phyloP scores from a whole-genome alignment of 2,888 invertebrate species.

The Netelia inedita region DNA sequence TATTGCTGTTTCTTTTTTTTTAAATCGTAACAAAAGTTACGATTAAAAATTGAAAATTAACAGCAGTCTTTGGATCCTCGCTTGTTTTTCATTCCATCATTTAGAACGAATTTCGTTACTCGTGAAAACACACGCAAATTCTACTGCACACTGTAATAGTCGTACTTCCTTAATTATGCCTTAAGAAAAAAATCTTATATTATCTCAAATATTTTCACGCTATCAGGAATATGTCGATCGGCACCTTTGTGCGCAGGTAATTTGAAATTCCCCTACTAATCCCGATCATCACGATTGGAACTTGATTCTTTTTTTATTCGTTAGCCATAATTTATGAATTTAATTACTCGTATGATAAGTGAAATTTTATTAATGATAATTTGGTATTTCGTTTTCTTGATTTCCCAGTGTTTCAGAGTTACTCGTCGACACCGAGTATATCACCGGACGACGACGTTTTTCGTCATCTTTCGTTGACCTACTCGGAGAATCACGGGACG shows the following conservation, averaged over 20 bases:
- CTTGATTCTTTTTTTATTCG: background rate
- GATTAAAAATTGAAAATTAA: too few relatives aligned
- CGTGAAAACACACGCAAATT: background rate
- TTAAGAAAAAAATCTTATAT: slow-evolving; percentile 31
- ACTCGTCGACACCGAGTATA: slow-evolving; percentile 92
- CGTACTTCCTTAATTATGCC: background rate
- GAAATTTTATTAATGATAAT: background rate
- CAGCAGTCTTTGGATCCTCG: too few relatives aligned
- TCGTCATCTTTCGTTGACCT: slow-evolving; percentile 93
- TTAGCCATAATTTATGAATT: background rate
- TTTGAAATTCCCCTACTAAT: background rate
- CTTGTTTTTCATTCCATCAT: background rate
- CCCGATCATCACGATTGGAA: background rate
- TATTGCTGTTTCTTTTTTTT: too few relatives aligned
- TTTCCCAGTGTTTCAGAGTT: slow-evolving; percentile 92
- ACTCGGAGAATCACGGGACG: slow-evolving; percentile 94
- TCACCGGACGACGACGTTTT: slow-evolving; percentile 98
- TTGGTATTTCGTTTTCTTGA: too few relatives aligned
- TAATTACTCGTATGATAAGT: background rate
- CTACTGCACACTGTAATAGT: background rate
- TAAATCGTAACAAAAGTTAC: too few relatives aligned
- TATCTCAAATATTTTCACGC: slow-evolving; percentile 79
- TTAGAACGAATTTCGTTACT: background rate
- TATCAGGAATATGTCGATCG: slow-evolving; percentile 86
- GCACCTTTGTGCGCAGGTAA: slow-evolving; percentile 86